These are phyloP conservation scores for Holothuria leucospilota DNA, from an alignment of 53 echinoderm and acorn worm genomes.

Conservation along the genomic window DNA sequence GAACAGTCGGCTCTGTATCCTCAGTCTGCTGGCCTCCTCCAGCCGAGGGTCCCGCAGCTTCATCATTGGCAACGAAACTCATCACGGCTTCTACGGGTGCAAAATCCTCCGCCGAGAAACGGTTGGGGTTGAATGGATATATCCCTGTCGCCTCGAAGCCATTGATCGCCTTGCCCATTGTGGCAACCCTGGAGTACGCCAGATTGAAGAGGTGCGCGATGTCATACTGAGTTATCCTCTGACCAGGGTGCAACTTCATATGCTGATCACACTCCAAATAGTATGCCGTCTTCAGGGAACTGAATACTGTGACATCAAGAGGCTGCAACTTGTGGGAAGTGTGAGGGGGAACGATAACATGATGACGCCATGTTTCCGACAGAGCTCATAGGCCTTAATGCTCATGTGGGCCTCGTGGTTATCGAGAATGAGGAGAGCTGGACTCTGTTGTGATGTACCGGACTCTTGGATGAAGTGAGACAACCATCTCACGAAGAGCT, in stretches of 20 bases:
- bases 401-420: background rate
- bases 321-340: background rate
- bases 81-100: conserved; percentile 36
- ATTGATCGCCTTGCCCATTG: conserved; percentile 13
- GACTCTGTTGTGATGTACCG: conserved; percentile 2
- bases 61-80: background rate
- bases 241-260: conserved; percentile 14
- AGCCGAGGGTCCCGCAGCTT: background rate
- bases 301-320: conserved; percentile 8
- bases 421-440: conserved; percentile 7
- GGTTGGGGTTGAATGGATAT: conserved; percentile 18
- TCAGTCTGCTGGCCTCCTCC: conserved; percentile 1
- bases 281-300: conserved; percentile 9
- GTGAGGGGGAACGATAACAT: conserved; percentile 7
- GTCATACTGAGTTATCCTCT: conserved; percentile 25
- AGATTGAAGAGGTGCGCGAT: conserved; percentile 31
- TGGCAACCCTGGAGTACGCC: conserved; percentile 16
- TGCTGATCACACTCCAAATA: background rate
- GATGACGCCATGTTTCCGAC: background rate
- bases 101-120: background rate
- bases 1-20: background rate
- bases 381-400: background rate
- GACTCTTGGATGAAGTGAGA: no score
- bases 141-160: conserved; percentile 20
- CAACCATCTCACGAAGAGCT: background rate